Conservation (phyloP, 2,797 vertebrate species). For the Xyrichtys novacula region DNA sequence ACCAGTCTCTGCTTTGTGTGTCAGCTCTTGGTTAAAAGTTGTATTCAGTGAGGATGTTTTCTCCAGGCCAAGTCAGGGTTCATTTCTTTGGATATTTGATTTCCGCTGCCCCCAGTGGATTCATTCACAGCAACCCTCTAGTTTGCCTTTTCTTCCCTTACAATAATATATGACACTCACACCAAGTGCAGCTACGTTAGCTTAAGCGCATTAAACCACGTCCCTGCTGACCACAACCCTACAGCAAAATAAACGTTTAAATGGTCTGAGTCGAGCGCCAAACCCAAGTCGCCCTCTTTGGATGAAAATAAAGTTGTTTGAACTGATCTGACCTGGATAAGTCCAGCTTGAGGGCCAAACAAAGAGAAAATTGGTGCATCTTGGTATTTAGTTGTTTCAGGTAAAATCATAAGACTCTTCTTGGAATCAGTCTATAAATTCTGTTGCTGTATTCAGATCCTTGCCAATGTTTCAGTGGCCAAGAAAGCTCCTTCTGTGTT, state of each 20-base stretch:
- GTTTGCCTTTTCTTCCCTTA: no score
- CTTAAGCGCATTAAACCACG: no score
- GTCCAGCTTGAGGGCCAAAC: neutral
- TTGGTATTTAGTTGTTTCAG: neutral
- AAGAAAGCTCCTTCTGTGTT: slow-evolving; percentile 14
- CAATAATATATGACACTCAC: no score
- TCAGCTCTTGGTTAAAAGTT: neutral
- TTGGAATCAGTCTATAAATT: neutral
- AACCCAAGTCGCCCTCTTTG: no score
- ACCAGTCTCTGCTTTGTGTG: neutral
- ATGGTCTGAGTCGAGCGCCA: no score
- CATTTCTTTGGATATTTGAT: neutral
- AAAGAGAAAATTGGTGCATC: neutral
- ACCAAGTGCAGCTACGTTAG: no score
- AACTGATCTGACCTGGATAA: neutral
- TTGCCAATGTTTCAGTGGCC: slow-evolving; percentile 1
- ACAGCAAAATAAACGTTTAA: no score
- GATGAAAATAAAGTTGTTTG: no score
- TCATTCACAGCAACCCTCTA: no score
- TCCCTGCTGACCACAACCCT: no score
- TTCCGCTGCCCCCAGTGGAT: no score
- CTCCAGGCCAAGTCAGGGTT: neutral
- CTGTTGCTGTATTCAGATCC: neutral
- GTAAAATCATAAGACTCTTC: neutral
- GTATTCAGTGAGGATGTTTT: neutral